phyloP scores from a whole-genome alignment of 2,113 vertebrate genomes.

The Picathartes gymnocephalus region DNA sequence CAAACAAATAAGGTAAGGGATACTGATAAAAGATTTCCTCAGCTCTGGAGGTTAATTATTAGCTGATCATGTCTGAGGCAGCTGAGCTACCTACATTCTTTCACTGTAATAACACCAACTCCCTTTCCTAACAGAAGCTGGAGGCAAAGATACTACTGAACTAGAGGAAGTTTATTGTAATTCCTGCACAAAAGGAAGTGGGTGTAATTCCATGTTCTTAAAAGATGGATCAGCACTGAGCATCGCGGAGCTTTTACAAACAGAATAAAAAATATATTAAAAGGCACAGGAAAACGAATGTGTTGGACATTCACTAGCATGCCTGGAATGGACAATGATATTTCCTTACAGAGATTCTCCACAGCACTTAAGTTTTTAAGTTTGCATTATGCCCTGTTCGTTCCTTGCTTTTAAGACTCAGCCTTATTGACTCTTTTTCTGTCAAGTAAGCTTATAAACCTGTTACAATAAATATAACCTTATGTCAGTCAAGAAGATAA shows the following conservation, averaged over 20 bases:
- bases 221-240: not conserved
- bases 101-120: not conserved
- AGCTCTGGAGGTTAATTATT: not conserved
- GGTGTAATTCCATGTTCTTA: constrained; percentile 45
- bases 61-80: not conserved
- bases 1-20: not conserved
- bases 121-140: constrained; percentile 26
- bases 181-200: constrained; percentile 42
- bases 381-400: not conserved
- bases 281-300: not conserved
- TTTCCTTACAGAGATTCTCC: not conserved
- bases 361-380: not conserved
- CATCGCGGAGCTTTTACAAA: not conserved
- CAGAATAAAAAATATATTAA: not conserved
- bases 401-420: not conserved
- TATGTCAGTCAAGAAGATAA: not conserved
- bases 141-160: not conserved
- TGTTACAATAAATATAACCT: not conserved
- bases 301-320: not conserved
- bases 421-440: not conserved
- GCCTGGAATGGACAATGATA: not conserved
- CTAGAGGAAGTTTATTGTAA: constrained; percentile 45
- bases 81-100: not conserved
- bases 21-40: not conserved
- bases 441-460: not conserved